phyloP scores from a whole-genome alignment of 2,113 vertebrate genomes.

The Nothobranchius furzeri region DNA sequence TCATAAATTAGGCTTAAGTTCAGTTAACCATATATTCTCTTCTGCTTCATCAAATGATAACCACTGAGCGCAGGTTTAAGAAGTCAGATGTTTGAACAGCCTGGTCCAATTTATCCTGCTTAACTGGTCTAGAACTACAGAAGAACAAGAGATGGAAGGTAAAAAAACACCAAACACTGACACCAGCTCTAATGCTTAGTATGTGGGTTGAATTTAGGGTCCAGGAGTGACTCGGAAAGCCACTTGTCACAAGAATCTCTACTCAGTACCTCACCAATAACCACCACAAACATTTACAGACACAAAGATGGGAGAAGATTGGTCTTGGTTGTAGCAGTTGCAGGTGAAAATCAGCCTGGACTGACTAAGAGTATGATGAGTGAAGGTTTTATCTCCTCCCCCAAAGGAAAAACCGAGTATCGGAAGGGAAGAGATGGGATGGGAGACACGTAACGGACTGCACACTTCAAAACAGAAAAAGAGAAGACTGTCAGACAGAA shows the following conservation, averaged over 20 bases:
- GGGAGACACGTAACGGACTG: slow-evolving; percentile 12
- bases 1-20: too few relatives aligned
- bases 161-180: neutral
- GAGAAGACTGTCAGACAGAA: slow-evolving; percentile 8
- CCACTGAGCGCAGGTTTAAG: neutral
- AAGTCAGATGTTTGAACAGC: neutral
- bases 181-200: slow-evolving; percentile 1
- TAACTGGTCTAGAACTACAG: slow-evolving; percentile 1
- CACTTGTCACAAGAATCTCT: slow-evolving; percentile 55
- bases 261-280: slow-evolving; percentile 60
- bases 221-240: slow-evolving; percentile 30
- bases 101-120: slow-evolving; percentile 2
- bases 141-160: slow-evolving; percentile 12
- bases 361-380: slow-evolving; percentile 59
- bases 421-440: slow-evolving; percentile 28
- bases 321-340: slow-evolving; percentile 41
- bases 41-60: too few relatives aligned
- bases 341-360: slow-evolving; percentile 51
- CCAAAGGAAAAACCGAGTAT: slow-evolving; percentile 48
- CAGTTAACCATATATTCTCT: too few relatives aligned
- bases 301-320: slow-evolving; percentile 51
- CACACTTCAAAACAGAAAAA: neutral
- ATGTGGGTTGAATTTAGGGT: slow-evolving; percentile 8
- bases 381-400: slow-evolving; percentile 56
- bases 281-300: slow-evolving; percentile 33